Evolutionary conservation across 2,113 vertebrate species (phyloP).

Genomic region (Addax nasomaculatus): DNA sequence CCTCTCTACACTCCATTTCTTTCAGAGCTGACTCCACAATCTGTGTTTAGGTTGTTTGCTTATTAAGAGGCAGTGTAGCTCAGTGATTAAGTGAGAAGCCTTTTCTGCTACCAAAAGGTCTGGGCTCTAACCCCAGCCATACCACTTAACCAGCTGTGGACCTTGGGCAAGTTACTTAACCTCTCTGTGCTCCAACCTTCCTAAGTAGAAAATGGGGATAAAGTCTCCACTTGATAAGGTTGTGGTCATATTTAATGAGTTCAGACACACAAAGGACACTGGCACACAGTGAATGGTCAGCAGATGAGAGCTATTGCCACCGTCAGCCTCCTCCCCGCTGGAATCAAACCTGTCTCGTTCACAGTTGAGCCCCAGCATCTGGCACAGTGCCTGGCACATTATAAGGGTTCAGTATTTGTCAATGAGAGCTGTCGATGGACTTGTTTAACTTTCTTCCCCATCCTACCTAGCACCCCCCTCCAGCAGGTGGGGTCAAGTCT

Average conservation of each 20-base stretch:
- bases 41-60: background rate
- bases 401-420: background rate
- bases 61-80: background rate
- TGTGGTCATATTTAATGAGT: background rate
- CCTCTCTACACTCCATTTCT: background rate
- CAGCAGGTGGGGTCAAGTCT: background rate
- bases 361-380: background rate
- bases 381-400: background rate
- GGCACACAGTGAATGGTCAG: accelerated
- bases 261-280: background rate
- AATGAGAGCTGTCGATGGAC: background rate
- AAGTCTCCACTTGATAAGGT: background rate
- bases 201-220: background rate
- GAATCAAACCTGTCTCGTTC: background rate
- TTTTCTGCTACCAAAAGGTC: background rate
- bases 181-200: background rate
- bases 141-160: background rate
- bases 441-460: background rate
- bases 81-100: background rate
- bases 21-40: background rate
- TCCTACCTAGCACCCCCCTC: accelerated
- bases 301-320: accelerated
- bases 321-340: background rate
- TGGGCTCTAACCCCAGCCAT: background rate
- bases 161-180: background rate